Conservation (phyloP, 2,888 invertebrate species). For the Heterodera filipjevi region DNA sequence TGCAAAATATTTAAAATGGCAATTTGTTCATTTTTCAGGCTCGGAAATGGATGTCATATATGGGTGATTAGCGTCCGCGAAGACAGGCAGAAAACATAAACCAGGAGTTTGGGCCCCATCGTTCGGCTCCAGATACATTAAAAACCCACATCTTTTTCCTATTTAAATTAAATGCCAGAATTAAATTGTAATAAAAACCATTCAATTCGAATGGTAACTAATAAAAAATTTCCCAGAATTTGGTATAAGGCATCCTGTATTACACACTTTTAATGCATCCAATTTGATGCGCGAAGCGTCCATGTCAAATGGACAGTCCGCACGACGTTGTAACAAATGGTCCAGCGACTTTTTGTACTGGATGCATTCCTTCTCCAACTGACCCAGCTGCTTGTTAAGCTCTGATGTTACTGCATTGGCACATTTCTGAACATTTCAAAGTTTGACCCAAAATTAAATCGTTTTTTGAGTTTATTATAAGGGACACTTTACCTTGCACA, state of each 20-base stretch:
- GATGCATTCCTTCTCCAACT: constrained; percentile 53
- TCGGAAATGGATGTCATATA: no score
- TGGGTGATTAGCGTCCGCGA: no score
- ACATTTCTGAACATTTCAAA: constrained; percentile 52
- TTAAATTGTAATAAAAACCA: no score
- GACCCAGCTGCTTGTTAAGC: constrained; percentile 52
- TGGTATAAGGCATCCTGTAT: no score
- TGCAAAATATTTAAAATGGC: not conserved
- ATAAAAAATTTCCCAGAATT: no score
- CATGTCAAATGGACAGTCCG: constrained; percentile 38
- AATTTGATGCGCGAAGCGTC: constrained; percentile 44
- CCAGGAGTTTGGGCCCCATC: no score
- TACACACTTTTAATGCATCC: constrained; percentile 40
- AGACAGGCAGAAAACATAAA: not conserved
- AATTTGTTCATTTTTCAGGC: no score
- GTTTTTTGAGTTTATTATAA: no score
- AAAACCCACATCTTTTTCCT: no score
- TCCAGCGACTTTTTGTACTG: constrained; percentile 50
- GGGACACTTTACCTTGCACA: constrained; percentile 50
- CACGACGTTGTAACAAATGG: constrained; percentile 41
- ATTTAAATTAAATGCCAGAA: no score
- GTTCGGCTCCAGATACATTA: no score
- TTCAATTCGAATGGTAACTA: no score
- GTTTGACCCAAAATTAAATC: not conserved
- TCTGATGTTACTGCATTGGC: constrained; percentile 50